Base-by-base conservation (phyloP, 2,113 vertebrate genomes). In the Scatophagus argus region DNA sequence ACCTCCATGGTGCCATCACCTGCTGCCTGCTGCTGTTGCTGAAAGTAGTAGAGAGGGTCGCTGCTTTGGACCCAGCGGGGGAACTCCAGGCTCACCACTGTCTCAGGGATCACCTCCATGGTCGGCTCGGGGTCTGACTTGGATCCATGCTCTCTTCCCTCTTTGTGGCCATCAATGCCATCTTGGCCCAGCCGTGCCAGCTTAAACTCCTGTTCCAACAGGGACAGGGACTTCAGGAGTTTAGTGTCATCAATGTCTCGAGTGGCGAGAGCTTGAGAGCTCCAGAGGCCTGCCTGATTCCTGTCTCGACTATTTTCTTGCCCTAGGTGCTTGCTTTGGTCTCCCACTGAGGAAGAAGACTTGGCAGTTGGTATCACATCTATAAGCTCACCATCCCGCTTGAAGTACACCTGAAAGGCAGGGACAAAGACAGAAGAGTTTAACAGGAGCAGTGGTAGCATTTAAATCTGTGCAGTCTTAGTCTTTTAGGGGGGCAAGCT, bases 11-110 rank as follows among this genome's bases (percentile, higher is more conserved):
- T 97, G 72, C 97, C 97, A 0, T 98, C 96, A 0, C 92, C 94
- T 62, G 92, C 86, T 0, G 94, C 95, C 2, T 83, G 92, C 36
- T 94, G 96, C 1, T 86, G 92, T 88, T 97, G 95, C 54, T 95
- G 95, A 84, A 96, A 95, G 66, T 96, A 96, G 61, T 99, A 99
- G 68, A 96, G 87, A 1, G 97, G 97, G 44, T 97, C 96, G 0
- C 93, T 89, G 82, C 94, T 95, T 79, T 96, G 97, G 49, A 97
- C 95, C 97, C 97, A 99, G 34, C 95, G 96, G 0, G 97, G 96
- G 86, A 97, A 98, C 69, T 98, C 97, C 0, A 96, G 94, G 94
- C 97, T 98, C 89, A 98, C 96, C 54, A 98, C 96, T 0, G 96
- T 98, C 90, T 97, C 97, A 0, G 96, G 97, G 62, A 98, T 92